phyloP scores from a whole-genome alignment of 2,113 vertebrate species.

The Rhadina sibilatrix region DNA sequence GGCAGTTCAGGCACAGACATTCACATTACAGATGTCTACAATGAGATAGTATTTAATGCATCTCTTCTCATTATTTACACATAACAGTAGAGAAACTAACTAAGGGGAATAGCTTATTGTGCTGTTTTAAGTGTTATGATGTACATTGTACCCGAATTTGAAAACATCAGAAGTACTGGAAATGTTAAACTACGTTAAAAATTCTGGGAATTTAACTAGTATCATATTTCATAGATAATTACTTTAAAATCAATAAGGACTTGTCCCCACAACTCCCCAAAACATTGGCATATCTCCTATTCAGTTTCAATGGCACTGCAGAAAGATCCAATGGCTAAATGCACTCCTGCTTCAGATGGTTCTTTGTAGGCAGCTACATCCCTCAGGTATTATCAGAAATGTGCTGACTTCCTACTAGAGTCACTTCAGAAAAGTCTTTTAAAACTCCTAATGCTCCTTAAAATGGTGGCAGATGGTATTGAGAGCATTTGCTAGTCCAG shows the following conservation, averaged over 20 bases:
- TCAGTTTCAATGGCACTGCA: not conserved
- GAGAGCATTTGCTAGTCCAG: not conserved
- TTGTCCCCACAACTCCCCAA: not conserved
- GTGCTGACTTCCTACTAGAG: not conserved
- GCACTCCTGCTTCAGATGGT: not conserved
- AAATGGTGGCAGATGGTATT: not conserved
- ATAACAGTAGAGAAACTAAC: not conserved
- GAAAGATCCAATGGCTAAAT: not conserved
- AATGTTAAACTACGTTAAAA: not conserved
- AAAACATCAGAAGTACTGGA: not conserved
- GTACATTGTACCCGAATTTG: not conserved
- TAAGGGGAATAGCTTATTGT: not conserved
- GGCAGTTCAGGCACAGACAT: not conserved
- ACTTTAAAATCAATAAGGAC: not conserved
- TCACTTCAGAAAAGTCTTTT: not conserved
- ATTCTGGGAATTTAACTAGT: not conserved
- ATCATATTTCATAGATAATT: not conserved
- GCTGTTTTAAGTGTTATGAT: not conserved
- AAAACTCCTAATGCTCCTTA: not conserved
- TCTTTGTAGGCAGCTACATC: not conserved
- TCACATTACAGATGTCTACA: conserved; percentile 3
- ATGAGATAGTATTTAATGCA: conserved; percentile 1
- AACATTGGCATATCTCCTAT: not conserved
- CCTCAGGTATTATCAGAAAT: not conserved
- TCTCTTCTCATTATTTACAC: conserved; percentile 51